Percentiles rank a stretch among this genome's conserved stretches.
phyloP scores from a whole-genome alignment of 2,797 vertebrate genomes.

The Sebastes miniatus region DNA sequence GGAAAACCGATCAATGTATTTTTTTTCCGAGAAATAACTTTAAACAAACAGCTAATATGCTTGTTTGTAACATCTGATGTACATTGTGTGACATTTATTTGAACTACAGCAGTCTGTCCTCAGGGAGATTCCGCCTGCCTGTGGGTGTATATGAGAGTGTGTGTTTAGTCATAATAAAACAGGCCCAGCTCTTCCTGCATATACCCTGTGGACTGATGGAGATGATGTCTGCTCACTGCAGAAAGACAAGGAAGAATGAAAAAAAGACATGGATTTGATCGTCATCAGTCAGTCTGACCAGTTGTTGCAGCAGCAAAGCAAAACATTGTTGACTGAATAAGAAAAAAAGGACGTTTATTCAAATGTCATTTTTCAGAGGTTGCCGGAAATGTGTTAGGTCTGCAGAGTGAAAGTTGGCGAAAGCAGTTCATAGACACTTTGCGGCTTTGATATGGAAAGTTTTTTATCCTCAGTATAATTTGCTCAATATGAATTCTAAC shows the following conservation, averaged over 20 bases:
- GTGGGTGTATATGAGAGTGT: not conserved
- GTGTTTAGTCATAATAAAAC: constrained; percentile 1
- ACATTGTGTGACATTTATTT: not conserved
- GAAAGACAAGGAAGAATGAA: not conserved
- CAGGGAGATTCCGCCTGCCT: not conserved
- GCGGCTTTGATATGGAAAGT: not conserved
- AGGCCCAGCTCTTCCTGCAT: not conserved
- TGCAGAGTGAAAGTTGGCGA: not conserved
- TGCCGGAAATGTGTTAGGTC: not conserved
- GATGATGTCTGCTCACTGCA: not conserved
- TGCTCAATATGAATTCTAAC: not conserved
- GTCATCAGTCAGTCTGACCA: not conserved
- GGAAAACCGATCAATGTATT: not conserved
- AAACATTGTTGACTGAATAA: not conserved
- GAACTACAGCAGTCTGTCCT: not conserved
- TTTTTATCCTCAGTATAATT: not conserved
- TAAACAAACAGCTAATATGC: not conserved
- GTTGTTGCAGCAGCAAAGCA: not conserved
- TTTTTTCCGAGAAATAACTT: not conserved
- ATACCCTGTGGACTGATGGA: not conserved
- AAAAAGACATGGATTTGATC: not conserved
- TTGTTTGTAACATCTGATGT: not conserved
- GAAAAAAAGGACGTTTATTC: not conserved
- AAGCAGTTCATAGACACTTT: not conserved
- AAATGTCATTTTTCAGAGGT: not conserved